These are phyloP conservation scores for Perca fluviatilis DNA, from an alignment of 2,113 vertebrate genomes.

Conservation along the genomic window DNA sequence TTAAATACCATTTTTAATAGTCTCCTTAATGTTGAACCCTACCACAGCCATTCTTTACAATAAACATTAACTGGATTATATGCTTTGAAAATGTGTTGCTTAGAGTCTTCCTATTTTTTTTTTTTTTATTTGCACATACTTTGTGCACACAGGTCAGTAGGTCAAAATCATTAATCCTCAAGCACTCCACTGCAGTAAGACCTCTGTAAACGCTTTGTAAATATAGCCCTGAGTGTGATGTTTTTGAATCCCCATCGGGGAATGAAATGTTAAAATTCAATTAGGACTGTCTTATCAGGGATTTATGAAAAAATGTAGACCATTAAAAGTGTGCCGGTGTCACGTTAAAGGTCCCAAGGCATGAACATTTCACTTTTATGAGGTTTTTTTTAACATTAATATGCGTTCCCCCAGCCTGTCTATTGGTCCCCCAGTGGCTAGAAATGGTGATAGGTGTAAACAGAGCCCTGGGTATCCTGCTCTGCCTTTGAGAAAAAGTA, in stretches of 20 bases:
- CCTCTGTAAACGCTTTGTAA: slow-evolving; percentile 18
- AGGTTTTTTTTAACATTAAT: too few species aligned
- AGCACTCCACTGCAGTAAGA: background rate
- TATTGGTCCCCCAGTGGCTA: too few species aligned
- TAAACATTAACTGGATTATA: background rate
- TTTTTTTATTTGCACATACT: background rate
- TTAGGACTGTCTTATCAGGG: background rate
- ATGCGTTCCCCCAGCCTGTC: too few species aligned
- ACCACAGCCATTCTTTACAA: background rate
- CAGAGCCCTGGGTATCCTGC: too few species aligned
- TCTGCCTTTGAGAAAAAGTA: too few species aligned
- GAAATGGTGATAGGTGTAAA: too few species aligned
- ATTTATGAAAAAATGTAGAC: slow-evolving; percentile 8
- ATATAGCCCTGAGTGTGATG: background rate
- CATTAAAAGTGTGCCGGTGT: background rate
- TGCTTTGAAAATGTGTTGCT: background rate
- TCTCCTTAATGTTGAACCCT: background rate
- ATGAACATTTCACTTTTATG: too few species aligned
- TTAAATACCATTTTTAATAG: background rate
- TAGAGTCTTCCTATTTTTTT: background rate
- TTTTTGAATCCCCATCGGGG: background rate
- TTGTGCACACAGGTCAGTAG: background rate
- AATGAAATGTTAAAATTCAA: background rate
- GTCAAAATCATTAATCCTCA: background rate
- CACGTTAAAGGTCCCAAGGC: background rate